Percentiles rank a stretch among this genome's conserved stretches.
These are phyloP conservation scores for Mastacembelus armatus DNA, from an alignment of 2,797 vertebrate genomes.

Conservation along the genomic window DNA sequence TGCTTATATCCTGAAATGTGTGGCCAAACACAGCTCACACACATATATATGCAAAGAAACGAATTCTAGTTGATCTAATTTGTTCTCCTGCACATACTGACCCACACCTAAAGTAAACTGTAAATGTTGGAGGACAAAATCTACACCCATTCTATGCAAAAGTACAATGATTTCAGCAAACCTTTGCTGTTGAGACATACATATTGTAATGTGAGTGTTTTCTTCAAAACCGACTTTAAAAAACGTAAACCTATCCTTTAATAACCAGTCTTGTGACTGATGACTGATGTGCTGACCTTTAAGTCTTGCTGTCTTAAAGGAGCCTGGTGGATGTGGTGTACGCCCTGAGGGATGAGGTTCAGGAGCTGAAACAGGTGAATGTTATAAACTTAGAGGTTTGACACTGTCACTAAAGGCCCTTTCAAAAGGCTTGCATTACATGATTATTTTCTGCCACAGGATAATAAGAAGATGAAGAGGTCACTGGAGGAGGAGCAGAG, in stretches of 20 bases:
- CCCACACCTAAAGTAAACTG: background rate
- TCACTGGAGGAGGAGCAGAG: conserved; percentile 96
- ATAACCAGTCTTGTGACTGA: background rate
- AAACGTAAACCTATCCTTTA: background rate
- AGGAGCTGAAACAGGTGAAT: conserved; percentile 94
- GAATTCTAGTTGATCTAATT: background rate
- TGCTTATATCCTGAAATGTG: background rate
- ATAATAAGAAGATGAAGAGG: conserved; percentile 98
- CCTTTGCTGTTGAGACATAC: background rate
- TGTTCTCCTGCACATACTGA: background rate
- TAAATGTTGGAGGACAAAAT: background rate
- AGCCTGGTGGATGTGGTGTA: conserved; percentile 98
- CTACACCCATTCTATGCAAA: background rate
- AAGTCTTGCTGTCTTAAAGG: conserved; percentile 78
- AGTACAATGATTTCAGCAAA: background rate
- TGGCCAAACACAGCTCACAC: background rate
- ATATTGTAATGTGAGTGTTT: background rate
- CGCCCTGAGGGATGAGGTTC: conserved; percentile 96
- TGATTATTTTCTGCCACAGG: conserved; percentile 76
- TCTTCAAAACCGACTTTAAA: background rate
- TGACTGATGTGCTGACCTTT: conserved; percentile 6
- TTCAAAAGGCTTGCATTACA: background rate
- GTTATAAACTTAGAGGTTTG: background rate
- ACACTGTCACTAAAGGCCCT: background rate
- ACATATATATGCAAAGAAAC: background rate